Base-by-base conservation (phyloP, 2,888 invertebrate species). In the Sesia apiformis region DNA sequence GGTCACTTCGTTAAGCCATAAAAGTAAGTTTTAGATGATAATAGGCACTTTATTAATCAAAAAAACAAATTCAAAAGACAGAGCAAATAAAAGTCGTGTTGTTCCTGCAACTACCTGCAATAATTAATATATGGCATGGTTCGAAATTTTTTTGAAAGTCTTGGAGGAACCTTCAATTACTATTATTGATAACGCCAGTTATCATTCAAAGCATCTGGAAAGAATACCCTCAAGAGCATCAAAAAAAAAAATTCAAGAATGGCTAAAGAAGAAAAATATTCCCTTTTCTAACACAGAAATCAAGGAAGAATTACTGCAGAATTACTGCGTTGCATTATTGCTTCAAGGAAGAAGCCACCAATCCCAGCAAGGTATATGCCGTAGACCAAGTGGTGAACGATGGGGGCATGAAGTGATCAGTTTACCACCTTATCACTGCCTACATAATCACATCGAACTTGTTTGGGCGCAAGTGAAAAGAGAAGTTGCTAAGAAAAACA, bases 91-190 rank as follows among this genome's bases (percentile, higher is more conserved):
- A n/a, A n/a, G n/a, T n/a, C n/a, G n/a, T n/a, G n/a, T n/a, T n/a
- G n/a, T n/a, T n/a, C n/a, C n/a, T n/a, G n/a, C n/a, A n/a, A n/a
- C n/a, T n/a, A n/a, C n/a, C n/a, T n/a, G n/a, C n/a, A n/a, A n/a
- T n/a, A n/a, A n/a, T n/a, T n/a, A n/a, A n/a, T n/a, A n/a, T 49
- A 54, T 54, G 41, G 58, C 40, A 23, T 60, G 55, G 58, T 60
- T 58, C 54, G 52, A 6, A 50, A n/a, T 52, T 42, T 43, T 58
- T 4, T 42, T 54, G 39, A 41, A 40, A n/a, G n/a, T 8, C n/a
- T 5, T 53, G 4, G 54, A 56, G n/a, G 54, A 54, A 49, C 57
- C 59, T 38, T 59, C 55, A 3, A 51, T 58, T n/a, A 55, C 55
- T 38, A 51, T 58, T n/a, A 53, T 60, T 39, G 58, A 23, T n/a